phyloP scores from a whole-genome alignment of 2,888 invertebrate species.

The Aporophyla nigra region DNA sequence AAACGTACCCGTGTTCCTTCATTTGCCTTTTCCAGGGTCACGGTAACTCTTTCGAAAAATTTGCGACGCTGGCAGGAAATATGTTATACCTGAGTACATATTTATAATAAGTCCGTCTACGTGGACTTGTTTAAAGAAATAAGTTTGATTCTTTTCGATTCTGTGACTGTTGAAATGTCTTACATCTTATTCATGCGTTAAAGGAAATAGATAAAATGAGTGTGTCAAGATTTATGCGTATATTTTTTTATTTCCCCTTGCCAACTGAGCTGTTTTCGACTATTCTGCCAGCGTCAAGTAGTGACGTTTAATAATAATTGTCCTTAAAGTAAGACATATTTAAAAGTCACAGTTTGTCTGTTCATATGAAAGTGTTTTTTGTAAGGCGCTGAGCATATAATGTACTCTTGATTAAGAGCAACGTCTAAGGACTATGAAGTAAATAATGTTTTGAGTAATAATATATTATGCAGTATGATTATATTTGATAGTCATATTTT shows the following conservation, averaged over 20 bases:
- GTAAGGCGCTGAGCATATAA: constrained; percentile 24
- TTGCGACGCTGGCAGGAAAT: too few species aligned
- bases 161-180: not conserved
- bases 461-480: too few species aligned
- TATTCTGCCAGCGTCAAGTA: too few species aligned
- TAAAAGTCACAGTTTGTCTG: not conserved
- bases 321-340: not conserved
- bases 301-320: too few species aligned
- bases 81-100: not conserved
- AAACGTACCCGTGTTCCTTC: too few species aligned
- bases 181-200: not conserved
- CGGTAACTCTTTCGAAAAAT: too few species aligned
- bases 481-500: not conserved
- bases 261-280: too few species aligned
- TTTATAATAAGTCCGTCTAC: not conserved
- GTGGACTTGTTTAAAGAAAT: not conserved
- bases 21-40: too few species aligned
- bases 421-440: too few species aligned
- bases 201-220: not conserved
- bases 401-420: too few species aligned
- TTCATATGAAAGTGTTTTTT: constrained; percentile 9
- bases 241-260: too few species aligned
- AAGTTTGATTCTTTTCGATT: not conserved
- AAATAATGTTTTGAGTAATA: not conserved
- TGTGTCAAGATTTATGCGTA: not conserved